Evolutionary conservation across 2,888 invertebrate species (phyloP).

Genomic region (Eristalis pertinax): DNA sequence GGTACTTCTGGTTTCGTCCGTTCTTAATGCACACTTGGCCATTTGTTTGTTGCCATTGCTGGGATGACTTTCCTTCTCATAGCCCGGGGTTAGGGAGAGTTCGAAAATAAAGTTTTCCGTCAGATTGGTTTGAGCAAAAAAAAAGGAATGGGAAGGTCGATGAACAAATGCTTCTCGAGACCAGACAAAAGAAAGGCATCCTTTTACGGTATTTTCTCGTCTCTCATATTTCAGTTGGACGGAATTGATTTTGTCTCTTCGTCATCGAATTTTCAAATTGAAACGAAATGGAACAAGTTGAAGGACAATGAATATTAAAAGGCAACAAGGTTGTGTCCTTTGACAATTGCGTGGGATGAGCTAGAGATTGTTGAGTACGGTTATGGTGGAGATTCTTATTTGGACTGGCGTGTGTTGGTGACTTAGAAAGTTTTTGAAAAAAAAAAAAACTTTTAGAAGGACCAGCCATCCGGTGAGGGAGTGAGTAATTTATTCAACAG

Average conservation of each 20-base stretch:
- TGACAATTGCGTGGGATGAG: not conserved
- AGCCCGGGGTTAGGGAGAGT: conserved; percentile 4
- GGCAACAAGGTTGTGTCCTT: not conserved
- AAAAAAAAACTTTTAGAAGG: not conserved
- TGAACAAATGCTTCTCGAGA: not conserved
- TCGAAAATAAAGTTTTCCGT: conserved; percentile 22
- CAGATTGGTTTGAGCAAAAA: conserved; percentile 20
- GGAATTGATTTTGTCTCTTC: conserved; percentile 33
- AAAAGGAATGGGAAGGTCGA: conserved; percentile 20
- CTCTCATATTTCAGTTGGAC: conserved; percentile 31
- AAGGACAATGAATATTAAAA: conserved; percentile 24
- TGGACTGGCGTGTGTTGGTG: not conserved
- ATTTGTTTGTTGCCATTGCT: conserved; percentile 39
- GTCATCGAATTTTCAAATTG: conserved; percentile 38
- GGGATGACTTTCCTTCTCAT: not conserved
- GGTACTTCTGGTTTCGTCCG: not conserved
- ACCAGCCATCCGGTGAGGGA: not conserved
- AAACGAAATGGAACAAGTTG: conserved; percentile 35
- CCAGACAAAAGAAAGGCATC: conserved; percentile 11
- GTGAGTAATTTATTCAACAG: not conserved
- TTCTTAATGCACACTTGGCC: conserved; percentile 19
- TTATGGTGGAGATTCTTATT: not conserved
- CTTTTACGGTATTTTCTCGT: conserved; percentile 19
- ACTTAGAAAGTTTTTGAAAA: not conserved
- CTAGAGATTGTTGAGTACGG: not conserved